Base-by-base conservation (phyloP, 1,140 invertebrate species). In the Ganaspis sp. region DNA sequence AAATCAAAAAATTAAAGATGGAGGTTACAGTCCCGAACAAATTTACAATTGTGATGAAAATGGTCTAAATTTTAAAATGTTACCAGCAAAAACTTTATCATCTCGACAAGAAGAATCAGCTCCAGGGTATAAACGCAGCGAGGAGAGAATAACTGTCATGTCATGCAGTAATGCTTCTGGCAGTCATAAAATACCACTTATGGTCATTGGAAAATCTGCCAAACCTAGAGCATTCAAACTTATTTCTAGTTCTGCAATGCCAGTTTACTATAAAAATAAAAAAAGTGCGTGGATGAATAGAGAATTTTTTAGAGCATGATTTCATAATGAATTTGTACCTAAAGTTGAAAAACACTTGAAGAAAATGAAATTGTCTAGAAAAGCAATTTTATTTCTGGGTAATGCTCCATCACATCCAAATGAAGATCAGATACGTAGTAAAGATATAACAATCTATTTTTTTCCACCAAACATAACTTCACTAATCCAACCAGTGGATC, bases 91-190 rank as follows among this genome's bases (percentile, higher is more conserved):
- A 78, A 85, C 80, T 15, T 74, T 87, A 15, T 77, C 80, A 1
- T 54, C 78, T 19, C 83, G 74, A 75, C 21, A 53, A 23, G 84
- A 84, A 73, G 64, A 17, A 64, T 15, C 34, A 3, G 81, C 79
- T 17, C 15, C 42, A 1, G 81, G 80, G 0, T n/a, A 78, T 5
- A 81, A 85, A 73, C 15, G 40, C 9, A 73, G 73, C 12, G 81
- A 83, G 74, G 70, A 85, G 37, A 71, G 75, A 12, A 12, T 83
- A 2, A 83, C 80, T 1, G 77, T 86, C 26, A 82, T 91, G 80
- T 77, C 87, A 37, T 90, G 88, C 72, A 84, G 84, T 64, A 91
- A 91, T 85, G 87, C 85, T 38, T 82, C 79, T 69, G 85, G 87
- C 2, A 86, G 76, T 23, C 83, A 87, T 53, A 84, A 83, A 85